These are phyloP conservation scores for Drosophila ambigua DNA, from an alignment of 1,140 invertebrate genomes.

Conservation along the genomic window DNA sequence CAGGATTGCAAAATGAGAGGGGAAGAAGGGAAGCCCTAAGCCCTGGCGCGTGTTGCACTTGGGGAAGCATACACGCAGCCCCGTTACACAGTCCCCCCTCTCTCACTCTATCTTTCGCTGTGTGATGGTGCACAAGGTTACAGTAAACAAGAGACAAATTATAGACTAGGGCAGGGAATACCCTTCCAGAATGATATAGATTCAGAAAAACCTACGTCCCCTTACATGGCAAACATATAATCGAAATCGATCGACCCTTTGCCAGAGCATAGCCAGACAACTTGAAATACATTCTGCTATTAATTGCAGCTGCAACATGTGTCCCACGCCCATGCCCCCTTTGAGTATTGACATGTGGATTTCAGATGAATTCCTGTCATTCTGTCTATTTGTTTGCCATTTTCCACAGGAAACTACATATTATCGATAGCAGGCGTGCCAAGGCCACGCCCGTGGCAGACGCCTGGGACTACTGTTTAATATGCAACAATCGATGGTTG, in stretches of 20 bases:
- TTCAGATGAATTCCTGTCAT: conserved; percentile 2
- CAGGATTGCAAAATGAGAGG: not conserved
- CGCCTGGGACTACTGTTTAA: conserved; percentile 34
- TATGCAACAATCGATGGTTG: conserved; percentile 53
- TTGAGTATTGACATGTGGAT: conserved; percentile 5
- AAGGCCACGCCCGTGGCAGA: conserved; percentile 30
- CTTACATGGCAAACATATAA: too few relatives aligned
- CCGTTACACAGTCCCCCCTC: not conserved
- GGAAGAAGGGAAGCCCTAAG: not conserved
- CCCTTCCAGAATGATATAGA: not conserved
- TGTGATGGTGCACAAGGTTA: too few relatives aligned
- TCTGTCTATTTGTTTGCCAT: conserved; percentile 23
- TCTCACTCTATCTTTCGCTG: not conserved
- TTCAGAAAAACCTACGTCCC: too few relatives aligned
- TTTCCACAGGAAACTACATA: conserved; percentile 32
- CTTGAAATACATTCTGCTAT: too few relatives aligned
- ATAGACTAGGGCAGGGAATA: too few relatives aligned
- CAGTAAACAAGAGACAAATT: too few relatives aligned
- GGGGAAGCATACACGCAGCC: not conserved
- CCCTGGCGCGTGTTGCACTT: conserved; percentile 36
- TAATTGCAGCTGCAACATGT: too few relatives aligned
- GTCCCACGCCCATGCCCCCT: not conserved
- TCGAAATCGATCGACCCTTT: too few relatives aligned
- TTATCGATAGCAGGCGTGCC: conserved; percentile 39
- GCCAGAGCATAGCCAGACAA: too few relatives aligned